Evolutionary conservation across 2,888 invertebrate genomes (phyloP), one percentile per base, ranked within the genome.

Genomic region (Nymphalis polychloros): DNA sequence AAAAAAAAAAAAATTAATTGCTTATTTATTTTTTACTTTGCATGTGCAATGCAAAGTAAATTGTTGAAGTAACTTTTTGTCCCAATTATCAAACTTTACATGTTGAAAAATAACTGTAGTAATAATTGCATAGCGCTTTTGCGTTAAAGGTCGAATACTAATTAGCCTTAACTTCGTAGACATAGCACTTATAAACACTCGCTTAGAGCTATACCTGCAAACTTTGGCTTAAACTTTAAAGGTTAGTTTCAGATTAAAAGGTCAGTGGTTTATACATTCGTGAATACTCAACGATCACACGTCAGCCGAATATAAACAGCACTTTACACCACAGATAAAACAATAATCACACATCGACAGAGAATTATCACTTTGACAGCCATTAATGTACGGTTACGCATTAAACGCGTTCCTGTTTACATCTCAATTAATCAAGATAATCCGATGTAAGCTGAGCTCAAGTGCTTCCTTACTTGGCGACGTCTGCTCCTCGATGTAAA

Each of bases 381-480:
- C 59, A 59, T 57, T 65, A 63, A 65, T 68, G 49, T 67, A 64
- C 63, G 63, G 69, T 59, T 72, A 60, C 60, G 57, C 64, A 52
- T 64, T 69, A 61, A 65, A 70, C 23, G 64, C 59, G 53, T 60
- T 69, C 73, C 71, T 73, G 72, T 75, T 76, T 74, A 77, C 73
- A 67, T 72, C 69, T 70, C 71, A 75, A 73, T 73, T 73, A 73
- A 75, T 75, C 75, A 72, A 64, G 70, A 53, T 73, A 75, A 76
- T 73, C 74, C 72, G 64, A 73, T 74, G 73, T 76, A 85, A 87
- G 85, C 60, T 41, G 66, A 69, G 63, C 81, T 86, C 82, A 81
- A 89, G 86, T 85, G 83, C 80, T 76, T 76, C 84, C 86, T 78
- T 88, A 90, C 81, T 88, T 82, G 89, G 89, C 80, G 83, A 78